Conservation (phyloP, 2,113 vertebrate genomes). For the Cygnus buccinator region DNA sequence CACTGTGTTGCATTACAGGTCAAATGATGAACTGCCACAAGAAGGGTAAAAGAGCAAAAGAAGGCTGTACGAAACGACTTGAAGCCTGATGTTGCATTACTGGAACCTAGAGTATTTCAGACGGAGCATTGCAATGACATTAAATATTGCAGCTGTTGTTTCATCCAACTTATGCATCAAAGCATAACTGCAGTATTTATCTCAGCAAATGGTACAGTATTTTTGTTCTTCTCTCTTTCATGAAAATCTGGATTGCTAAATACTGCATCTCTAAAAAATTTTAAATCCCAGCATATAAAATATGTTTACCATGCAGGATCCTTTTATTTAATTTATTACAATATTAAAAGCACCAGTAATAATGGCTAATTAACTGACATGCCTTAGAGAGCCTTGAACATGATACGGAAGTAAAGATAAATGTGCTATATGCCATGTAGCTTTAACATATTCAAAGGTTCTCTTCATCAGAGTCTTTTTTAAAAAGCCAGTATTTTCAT, state of each 20-base stretch:
- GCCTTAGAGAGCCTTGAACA: not conserved
- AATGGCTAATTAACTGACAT: not conserved
- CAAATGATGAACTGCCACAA: not conserved
- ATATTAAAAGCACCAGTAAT: not conserved
- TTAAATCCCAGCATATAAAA: not conserved
- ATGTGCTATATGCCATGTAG: not conserved
- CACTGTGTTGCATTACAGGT: not conserved
- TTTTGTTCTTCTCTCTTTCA: not conserved
- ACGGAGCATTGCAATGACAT: not conserved
- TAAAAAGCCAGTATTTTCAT: not conserved
- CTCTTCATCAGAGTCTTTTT: not conserved
- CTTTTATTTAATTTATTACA: not conserved
- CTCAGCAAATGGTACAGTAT: not conserved
- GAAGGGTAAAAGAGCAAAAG: not conserved
- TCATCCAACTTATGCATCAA: not conserved
- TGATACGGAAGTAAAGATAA: not conserved
- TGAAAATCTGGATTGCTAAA: not conserved
- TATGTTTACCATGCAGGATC: not conserved
- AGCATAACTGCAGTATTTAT: not conserved
- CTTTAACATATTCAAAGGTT: not conserved
- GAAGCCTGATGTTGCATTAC: not conserved
- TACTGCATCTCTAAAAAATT: not conserved
- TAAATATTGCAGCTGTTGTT: not conserved
- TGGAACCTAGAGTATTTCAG: not conserved
- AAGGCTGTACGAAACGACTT: not conserved